phyloP scores from a whole-genome alignment of 1,140 invertebrate genomes.

The Copidosoma floridanum region DNA sequence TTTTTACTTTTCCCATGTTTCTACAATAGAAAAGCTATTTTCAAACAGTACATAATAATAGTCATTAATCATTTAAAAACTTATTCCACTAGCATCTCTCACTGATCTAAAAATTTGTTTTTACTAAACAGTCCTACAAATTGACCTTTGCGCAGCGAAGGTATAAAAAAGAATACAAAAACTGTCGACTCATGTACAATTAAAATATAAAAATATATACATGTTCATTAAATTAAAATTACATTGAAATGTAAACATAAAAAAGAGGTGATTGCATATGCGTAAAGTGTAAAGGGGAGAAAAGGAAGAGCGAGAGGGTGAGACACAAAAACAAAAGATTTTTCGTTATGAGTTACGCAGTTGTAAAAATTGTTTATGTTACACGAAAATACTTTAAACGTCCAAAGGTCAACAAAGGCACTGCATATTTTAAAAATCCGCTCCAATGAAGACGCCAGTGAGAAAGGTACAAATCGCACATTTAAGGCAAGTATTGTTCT shows the following conservation, averaged over 20 bases:
- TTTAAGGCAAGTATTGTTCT: constrained; percentile 29
- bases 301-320: constrained; percentile 27
- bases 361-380: too few relatives aligned
- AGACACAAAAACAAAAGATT: constrained; percentile 27
- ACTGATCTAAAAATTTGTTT: constrained; percentile 25
- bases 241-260: constrained; percentile 16
- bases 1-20: constrained; percentile 13
- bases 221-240: constrained; percentile 23
- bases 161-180: constrained; percentile 21
- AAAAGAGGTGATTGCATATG: neutral
- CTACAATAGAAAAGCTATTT: constrained; percentile 26
- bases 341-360: too few relatives aligned
- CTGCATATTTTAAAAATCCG: constrained; percentile 15
- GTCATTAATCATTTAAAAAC: constrained; percentile 21
- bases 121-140: constrained; percentile 24
- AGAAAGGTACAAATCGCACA: constrained; percentile 26
- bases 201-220: constrained; percentile 24
- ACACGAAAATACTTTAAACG: constrained; percentile 12
- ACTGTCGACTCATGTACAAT: constrained; percentile 15
- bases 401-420: constrained; percentile 29
- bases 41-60: constrained; percentile 15
- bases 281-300: constrained; percentile 1
- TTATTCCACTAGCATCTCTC: constrained; percentile 27
- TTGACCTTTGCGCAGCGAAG: constrained; percentile 24
- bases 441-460: constrained; percentile 23